These are phyloP conservation scores for Galemys pyrenaicus DNA, from an alignment of 2,113 vertebrate species.

Conservation along the genomic window DNA sequence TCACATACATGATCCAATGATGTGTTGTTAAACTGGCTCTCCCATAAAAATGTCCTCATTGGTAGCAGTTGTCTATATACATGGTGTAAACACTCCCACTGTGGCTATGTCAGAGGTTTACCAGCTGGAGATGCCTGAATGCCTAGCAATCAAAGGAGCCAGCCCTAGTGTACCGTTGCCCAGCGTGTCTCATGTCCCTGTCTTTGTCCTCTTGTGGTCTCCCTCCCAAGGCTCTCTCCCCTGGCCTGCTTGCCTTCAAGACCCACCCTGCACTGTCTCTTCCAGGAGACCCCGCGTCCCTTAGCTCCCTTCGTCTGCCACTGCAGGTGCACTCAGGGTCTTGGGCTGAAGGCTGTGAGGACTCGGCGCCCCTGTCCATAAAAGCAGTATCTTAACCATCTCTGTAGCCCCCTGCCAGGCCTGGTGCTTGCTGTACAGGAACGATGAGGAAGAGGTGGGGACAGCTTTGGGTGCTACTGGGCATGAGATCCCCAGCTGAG, in stretches of 20 bases:
- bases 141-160: background rate
- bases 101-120: background rate
- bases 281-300: background rate
- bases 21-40: background rate
- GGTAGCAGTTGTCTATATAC: background rate
- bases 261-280: background rate
- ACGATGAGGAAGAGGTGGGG: no score
- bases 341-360: background rate
- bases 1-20: background rate
- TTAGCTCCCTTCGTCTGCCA: background rate
- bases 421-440: background rate
- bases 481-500: background rate
- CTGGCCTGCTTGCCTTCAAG: background rate
- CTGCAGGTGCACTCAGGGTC: no score
- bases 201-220: background rate
- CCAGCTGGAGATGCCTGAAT: background rate
- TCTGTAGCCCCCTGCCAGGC: background rate
- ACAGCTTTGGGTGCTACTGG: background rate
- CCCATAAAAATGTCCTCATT: background rate
- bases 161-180: rapidly evolving
- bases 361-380: no score
- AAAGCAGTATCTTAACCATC: background rate
- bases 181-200: background rate
- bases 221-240: background rate
- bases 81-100: background rate